A percentile compares a stretch with the other conserved stretches of the same genome.
These are phyloP conservation scores for Aphelenchoides besseyi DNA, from an alignment of 1,140 invertebrate genomes.

Conservation along the genomic window DNA sequence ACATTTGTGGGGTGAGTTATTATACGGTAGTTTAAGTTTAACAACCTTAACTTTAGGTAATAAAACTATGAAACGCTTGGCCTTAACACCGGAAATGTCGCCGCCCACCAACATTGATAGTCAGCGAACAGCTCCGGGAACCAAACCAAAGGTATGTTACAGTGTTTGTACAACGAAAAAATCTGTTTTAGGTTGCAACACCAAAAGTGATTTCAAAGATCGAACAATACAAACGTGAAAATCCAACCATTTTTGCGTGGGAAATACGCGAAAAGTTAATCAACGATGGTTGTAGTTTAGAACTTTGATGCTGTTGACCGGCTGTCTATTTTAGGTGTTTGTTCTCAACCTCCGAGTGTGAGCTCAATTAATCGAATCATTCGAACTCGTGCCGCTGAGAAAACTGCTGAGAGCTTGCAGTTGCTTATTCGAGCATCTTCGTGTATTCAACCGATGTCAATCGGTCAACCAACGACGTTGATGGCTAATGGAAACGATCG, in stretches of 20 bases:
- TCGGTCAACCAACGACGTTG: neutral
- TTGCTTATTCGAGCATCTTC: conserved; percentile 2
- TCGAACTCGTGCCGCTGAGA: conserved; percentile 58
- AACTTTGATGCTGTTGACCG: neutral
- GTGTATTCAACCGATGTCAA: conserved; percentile 11
- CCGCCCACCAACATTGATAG: neutral
- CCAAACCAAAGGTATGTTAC: conserved; percentile 47
- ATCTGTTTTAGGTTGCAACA: conserved; percentile 68
- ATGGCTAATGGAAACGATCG: conserved; percentile 5
- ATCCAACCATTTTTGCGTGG: conserved; percentile 68
- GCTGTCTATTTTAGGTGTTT: conserved; percentile 44
- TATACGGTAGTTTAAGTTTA: neutral
- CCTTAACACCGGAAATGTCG: neutral
- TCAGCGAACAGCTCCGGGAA: conserved; percentile 34
- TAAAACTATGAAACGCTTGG: conserved; percentile 35
- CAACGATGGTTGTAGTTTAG: conserved; percentile 61
- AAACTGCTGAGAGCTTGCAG: conserved; percentile 53
- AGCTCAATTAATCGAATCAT: conserved; percentile 62
- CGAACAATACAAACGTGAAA: conserved; percentile 67
- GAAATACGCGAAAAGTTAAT: conserved; percentile 67
- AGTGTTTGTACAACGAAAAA: neutral
- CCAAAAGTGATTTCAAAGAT: conserved; percentile 66
- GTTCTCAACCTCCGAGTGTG: conserved; percentile 61
- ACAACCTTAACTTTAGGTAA: conserved; percentile 24
- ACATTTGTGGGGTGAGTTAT: conserved; percentile 43